Base-by-base conservation (phyloP, 53 echinoderm and acorn worm species). In the Hippasteria phrygiana region DNA sequence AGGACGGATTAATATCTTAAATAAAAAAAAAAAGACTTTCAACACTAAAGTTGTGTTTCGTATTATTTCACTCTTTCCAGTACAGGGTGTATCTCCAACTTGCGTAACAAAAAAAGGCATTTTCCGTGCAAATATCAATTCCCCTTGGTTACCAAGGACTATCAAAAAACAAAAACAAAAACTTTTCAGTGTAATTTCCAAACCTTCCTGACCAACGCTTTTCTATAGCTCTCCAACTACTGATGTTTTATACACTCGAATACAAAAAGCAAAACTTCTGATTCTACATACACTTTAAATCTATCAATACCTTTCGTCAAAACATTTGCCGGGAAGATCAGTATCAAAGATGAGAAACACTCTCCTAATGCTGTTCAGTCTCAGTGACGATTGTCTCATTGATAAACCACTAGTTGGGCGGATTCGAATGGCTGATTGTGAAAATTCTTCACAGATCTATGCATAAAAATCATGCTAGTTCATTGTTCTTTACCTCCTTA, bases 391-490 rank as follows among this genome's bases (percentile, higher is more conserved):
- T 59, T 59, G 59, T 59, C 59, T 59, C n/a, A 16, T 59, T 59
- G 24, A 18, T 16, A 7, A 24, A 24, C 6, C 22, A 59, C 2
- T 22, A 67, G 1, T 33, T 35, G 36, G 36, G 36, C 69, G 36
- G 69, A 67, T 26, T 33, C 35, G 59, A 80, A 82, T 77, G 73
- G 31, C 71, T 72, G 26, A 79, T 55, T 55, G 16, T 33, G n/a
- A n/a, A n/a, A n/a, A 39, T 79, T 79, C 35, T 79, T 11, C 71
- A 37, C 63, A 85, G 37, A 64, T 48, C 32, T 26, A 73, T 75
- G 47, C 48, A 75, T 75, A 48, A 75, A 75, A 75, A 75, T 72
- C 40, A 42, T 43, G 64, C 81, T 31, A 64, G 81, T 81, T 65
- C 46, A 43, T 64, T 33, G 75, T 29, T 75, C 2, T 13, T 50